These are phyloP conservation scores for Acridotheres tristis DNA, from an alignment of 2,797 vertebrate species.

Conservation along the genomic window DNA sequence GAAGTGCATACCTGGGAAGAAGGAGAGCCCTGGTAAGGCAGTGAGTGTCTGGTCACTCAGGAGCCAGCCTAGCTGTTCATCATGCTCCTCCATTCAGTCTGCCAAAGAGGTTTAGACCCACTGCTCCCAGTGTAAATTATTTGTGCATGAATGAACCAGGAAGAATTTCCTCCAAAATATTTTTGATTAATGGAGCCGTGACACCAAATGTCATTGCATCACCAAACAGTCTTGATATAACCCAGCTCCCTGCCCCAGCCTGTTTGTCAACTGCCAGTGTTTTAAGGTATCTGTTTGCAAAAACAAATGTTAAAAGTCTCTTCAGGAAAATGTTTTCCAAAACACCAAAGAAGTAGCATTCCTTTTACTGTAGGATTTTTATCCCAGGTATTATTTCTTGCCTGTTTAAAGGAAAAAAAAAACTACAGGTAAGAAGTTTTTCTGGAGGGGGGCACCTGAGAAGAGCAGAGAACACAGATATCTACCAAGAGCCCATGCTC, in stretches of 20 bases:
- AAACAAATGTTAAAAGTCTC: neutral
- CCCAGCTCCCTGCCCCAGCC: neutral
- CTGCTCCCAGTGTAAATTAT: conserved; percentile 42
- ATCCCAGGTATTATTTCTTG: neutral
- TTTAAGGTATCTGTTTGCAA: neutral
- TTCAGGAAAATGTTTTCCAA: neutral
- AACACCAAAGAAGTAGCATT: neutral
- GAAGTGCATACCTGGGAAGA: conserved; percentile 7
- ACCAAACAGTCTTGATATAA: conserved; percentile 21
- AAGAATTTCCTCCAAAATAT: conserved; percentile 32
- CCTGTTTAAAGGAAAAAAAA: neutral
- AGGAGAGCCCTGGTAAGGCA: conserved; percentile 28
- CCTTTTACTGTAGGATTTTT: neutral
- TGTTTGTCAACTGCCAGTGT: conserved; percentile 1
- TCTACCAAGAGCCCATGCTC: neutral
- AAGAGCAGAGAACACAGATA: neutral
- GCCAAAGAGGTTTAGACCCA: conserved; percentile 60
- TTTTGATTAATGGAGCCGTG: conserved; percentile 49
- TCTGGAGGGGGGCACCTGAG: neutral
- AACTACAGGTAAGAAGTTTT: neutral
- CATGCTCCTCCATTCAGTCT: conserved; percentile 49
- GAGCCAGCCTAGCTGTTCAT: conserved; percentile 63
- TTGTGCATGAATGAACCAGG: conserved; percentile 21
- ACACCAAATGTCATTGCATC: conserved; percentile 46
- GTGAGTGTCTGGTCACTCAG: conserved; percentile 47